Base-by-base conservation (phyloP, 2,113 vertebrate species). In the Vidua macroura region DNA sequence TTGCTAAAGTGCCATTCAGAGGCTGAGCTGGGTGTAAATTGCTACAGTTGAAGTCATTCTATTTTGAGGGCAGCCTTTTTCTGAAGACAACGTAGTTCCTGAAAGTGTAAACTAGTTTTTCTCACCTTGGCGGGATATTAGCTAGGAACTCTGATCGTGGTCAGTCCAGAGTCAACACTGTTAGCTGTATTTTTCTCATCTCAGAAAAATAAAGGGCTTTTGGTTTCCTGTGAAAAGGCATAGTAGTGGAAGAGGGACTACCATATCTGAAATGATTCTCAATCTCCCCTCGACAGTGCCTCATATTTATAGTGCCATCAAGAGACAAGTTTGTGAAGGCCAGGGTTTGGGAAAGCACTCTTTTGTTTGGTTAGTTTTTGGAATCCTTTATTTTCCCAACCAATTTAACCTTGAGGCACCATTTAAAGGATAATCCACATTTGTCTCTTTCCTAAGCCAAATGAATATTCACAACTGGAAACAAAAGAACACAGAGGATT, bases 391-490 rank as follows among this genome's bases (percentile, higher is more conserved):
- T 86, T 95, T 95, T 83, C 79, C 73, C 24, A 74, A 67, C 21
- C 16, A 86, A 51, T 83, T 80, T 94, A 86, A 90, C 83, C 72
- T 92, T 77, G 76, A 87, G 64, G 56, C 60, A 77, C 19, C 0
- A 1, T 69, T 96, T 93, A 95, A 93, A 89, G 64, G n/a, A 74
- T 92, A 88, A 87, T 90, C 52, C 41, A 74, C 20, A 43, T 70
- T 88, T 86, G 68, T 86, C 56, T 92, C 15, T 81, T 85, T 69
- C 51, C 67, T 94, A 82, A 89, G 1, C 44, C 73, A 82, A 75
- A 95, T 88, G 90, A 95, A 86, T 92, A 95, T 88, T 92, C 88
- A 94, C 49, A 64, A 80, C 59, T 94, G 55, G 64, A 94, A 93
- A 93, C 48, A 82, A 95, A 95, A 85, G 77, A 95, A 58, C 51